A percentile compares a stretch with the other conserved stretches of the same genome.
phyloP scores from a whole-genome alignment of 2,888 invertebrate species.

The Allophyes oxyacanthae region DNA sequence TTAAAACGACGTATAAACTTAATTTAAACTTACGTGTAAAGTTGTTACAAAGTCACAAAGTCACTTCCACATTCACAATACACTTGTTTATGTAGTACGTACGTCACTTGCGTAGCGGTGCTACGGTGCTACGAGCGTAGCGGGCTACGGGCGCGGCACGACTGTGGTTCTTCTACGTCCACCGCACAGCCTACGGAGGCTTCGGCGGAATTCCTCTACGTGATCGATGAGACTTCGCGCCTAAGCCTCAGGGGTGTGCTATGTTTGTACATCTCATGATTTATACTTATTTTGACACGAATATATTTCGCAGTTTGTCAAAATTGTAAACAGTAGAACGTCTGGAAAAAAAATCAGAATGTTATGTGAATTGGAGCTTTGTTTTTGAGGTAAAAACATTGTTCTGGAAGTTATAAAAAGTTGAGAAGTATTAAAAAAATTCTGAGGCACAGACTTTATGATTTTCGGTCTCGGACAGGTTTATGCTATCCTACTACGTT shows the following conservation, averaged over 20 bases:
- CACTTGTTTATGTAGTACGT: constrained; percentile 50
- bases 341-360: background rate
- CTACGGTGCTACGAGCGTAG: constrained; percentile 76
- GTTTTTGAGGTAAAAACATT: background rate
- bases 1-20: constrained; percentile 25
- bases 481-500: too few species aligned
- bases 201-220: constrained; percentile 49
- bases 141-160: constrained; percentile 73
- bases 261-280: constrained; percentile 52
- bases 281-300: constrained; percentile 44
- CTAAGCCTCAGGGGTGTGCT: constrained; percentile 48
- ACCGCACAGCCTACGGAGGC: constrained; percentile 49
- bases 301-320: constrained; percentile 10
- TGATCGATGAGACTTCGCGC: constrained; percentile 68
- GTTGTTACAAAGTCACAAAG: constrained; percentile 51
- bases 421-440: background rate
- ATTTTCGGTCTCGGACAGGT: background rate
- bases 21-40: constrained; percentile 47
- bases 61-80: constrained; percentile 55
- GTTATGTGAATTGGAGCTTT: background rate
- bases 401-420: background rate
- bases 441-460: constrained; percentile 1
- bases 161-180: constrained; percentile 64
- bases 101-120: constrained; percentile 54
- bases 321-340: background rate